Conservation (phyloP, 2,113 vertebrate genomes). For the Syngnathus typhle region DNA sequence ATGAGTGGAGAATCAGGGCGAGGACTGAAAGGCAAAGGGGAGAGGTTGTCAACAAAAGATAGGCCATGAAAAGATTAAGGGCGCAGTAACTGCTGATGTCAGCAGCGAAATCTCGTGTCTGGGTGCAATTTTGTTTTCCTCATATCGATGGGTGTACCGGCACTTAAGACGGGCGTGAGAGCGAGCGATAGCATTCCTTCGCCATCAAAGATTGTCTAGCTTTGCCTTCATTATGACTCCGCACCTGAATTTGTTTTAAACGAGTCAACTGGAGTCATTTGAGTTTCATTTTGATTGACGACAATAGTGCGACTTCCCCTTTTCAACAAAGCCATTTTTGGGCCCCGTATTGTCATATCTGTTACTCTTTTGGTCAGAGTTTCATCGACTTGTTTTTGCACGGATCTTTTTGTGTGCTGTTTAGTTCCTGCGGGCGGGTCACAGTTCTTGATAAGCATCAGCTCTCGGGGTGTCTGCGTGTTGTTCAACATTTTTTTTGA, state of each 20-base stretch:
- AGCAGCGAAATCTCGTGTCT: slow-evolving; percentile 15
- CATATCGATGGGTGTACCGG: slow-evolving; percentile 48
- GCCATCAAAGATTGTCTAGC: slow-evolving; percentile 31
- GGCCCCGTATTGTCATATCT: neutral
- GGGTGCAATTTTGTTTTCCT: slow-evolving; percentile 4
- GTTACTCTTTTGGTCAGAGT: neutral
- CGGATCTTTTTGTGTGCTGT: slow-evolving; percentile 24
- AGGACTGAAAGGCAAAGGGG: slow-evolving; percentile 31
- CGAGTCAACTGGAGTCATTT: slow-evolving; percentile 33
- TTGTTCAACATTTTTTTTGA: slow-evolving; percentile 43
- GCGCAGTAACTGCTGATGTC: slow-evolving; percentile 43
- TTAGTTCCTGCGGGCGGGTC: slow-evolving; percentile 44
- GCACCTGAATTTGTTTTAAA: slow-evolving; percentile 46
- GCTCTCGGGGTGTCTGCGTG: slow-evolving; percentile 22
- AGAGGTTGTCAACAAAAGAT: slow-evolving; percentile 40
- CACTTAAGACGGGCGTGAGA: slow-evolving; percentile 60
- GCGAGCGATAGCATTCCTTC: slow-evolving; percentile 48
- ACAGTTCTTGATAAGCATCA: slow-evolving; percentile 50
- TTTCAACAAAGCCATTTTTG: neutral
- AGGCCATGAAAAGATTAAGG: slow-evolving; percentile 58
- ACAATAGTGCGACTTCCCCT: neutral
- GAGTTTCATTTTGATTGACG: neutral
- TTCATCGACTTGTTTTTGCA: neutral
- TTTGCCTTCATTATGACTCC: slow-evolving; percentile 51
- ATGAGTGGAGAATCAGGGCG: slow-evolving; percentile 46